Base-by-base conservation (phyloP, 2,113 vertebrate genomes). In the Mola mola region DNA sequence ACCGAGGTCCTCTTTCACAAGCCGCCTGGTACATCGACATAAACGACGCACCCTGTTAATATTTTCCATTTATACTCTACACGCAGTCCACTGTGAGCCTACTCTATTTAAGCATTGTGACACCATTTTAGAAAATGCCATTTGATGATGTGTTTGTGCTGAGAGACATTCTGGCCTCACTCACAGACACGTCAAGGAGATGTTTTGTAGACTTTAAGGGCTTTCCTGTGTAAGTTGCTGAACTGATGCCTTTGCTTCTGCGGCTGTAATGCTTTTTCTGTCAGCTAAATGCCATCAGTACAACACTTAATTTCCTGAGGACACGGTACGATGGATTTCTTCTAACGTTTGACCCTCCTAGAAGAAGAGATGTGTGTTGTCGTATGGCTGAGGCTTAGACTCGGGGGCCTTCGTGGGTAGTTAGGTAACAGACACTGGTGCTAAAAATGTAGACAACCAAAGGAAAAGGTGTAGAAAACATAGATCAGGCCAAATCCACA, bases 1-100 rank as follows among this genome's bases (percentile, higher is more conserved):
- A 74, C 28, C 42, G 36, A 64, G 63, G 68, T 75, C 52, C 34
- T 65, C 46, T 55, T 47, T 68, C 62, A 75, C 63, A 51, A 66
- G 44, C 41, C 66, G 57, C 71, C 72, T 24, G 47, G 38, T 73
- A 48, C 52, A 65, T 61, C 60, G 58, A 24, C 48, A 29, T 38
- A 53, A 56, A 70, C 5, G 12, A 52, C 40, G 10, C 37, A 28
- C 46, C 25, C n/a, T 12, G 42, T 59, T 51, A 8, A 58, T 68
- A 17, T 57, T 67, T 37, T 48, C 46, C 20, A 52, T 65, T 72
- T 24, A 31, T 34, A n/a, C n/a, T n/a, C 12, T n/a, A 43, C 20
- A 55, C 36, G 48, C 22, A 10, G 9, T 10, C 8, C n/a, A 6
- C 15, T 1, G 17, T 49, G 0, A 26, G 10, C 1, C 24, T 5